Evolutionary conservation across 2,888 invertebrate species (phyloP).

Genomic region (Drosophila mayaguana): DNA sequence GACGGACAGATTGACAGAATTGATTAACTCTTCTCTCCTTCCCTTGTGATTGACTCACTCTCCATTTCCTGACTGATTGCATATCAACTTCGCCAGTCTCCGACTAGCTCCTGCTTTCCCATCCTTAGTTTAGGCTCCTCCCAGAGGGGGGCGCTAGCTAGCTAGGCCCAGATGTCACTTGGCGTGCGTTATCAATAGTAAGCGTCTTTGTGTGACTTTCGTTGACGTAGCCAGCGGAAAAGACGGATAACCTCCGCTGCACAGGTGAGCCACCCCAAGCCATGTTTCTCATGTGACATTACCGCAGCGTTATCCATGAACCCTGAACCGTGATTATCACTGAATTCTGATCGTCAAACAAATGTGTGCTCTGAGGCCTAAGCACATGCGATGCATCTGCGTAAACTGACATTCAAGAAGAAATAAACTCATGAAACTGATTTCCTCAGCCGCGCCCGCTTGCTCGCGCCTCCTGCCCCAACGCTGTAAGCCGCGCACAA

Average conservation of each 20-base stretch:
- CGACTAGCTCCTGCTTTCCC: neutral
- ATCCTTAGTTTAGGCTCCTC: neutral
- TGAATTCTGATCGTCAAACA: conserved; percentile 32
- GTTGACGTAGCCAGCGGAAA: conserved; percentile 3
- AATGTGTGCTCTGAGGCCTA: conserved; percentile 13
- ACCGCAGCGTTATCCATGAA: conserved; percentile 43
- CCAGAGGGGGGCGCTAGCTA: too few species aligned
- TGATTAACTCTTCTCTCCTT: too few species aligned
- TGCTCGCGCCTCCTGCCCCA: neutral
- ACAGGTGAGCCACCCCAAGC: neutral
- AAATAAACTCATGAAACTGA: conserved; percentile 4
- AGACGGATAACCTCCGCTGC: conserved; percentile 6
- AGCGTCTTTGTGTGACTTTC: neutral
- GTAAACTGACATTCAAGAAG: neutral
- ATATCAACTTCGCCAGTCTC: too few species aligned
- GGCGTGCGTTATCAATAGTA: conserved; percentile 1
- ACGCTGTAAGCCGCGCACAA: conserved; percentile 30
- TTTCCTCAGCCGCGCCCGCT: conserved; percentile 13
- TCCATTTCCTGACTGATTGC: too few species aligned
- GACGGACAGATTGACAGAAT: neutral
- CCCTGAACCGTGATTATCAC: conserved; percentile 11
- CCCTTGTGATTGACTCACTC: neutral
- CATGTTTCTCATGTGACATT: conserved; percentile 13
- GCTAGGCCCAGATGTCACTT: neutral
- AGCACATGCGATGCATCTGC: neutral